These are phyloP conservation scores for Rhaphigaster nebulosa DNA, from an alignment of 2,888 invertebrate species.

Conservation along the genomic window DNA sequence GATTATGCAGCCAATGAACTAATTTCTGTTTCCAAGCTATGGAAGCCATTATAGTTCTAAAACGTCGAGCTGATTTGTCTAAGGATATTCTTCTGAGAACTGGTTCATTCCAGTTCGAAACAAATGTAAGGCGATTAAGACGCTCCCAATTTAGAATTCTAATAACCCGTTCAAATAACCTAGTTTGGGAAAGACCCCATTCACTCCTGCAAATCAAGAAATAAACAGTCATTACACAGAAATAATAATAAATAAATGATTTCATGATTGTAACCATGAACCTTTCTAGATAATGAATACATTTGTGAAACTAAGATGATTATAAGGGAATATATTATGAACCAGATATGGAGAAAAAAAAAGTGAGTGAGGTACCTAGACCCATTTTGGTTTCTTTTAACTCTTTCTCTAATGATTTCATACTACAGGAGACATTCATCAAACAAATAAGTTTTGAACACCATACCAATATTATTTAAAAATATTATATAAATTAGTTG, in stretches of 20 bases:
- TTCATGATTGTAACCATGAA: no score
- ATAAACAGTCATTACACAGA: neutral
- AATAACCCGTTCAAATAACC: slow-evolving; percentile 77
- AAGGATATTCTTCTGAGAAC: slow-evolving; percentile 78
- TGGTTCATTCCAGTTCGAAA: slow-evolving; percentile 76
- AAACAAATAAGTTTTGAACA: no score
- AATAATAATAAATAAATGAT: neutral
- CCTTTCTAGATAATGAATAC: no score
- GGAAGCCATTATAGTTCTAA: slow-evolving; percentile 69
- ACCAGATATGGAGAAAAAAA: no score
- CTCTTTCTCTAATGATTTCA: no score
- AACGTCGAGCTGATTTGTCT: slow-evolving; percentile 77
- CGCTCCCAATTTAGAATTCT: slow-evolving; percentile 78
- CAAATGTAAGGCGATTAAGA: slow-evolving; percentile 76
- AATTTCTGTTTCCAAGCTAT: slow-evolving; percentile 81
- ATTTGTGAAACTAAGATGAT: no score
- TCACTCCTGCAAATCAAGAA: slow-evolving; percentile 70
- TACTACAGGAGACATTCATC: no score
- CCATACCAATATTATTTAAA: no score
- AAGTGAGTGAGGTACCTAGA: no score
- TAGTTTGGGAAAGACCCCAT: slow-evolving; percentile 78
- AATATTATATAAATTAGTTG: no score
- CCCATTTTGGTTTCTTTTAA: no score
- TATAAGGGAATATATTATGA: no score
- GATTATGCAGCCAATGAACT: slow-evolving; percentile 83